Evolutionary conservation across 2,797 vertebrate species (phyloP).

Genomic region (Microctenopoma stevenorrisi): DNA sequence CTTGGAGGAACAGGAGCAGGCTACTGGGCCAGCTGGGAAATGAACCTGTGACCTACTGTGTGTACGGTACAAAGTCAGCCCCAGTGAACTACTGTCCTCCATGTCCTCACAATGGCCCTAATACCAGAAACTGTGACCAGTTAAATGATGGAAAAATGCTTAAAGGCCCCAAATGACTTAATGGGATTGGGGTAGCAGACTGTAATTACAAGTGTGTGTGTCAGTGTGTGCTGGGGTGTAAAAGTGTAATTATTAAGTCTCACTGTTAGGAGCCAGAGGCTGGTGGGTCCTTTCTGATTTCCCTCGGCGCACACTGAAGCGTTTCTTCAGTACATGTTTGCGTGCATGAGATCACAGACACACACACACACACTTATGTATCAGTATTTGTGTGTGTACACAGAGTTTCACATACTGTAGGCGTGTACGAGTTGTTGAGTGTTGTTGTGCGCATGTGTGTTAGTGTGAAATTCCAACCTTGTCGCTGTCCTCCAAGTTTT

Average conservation of each 20-base stretch:
- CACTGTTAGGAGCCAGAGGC: constrained; percentile 65
- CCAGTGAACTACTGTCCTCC: constrained; percentile 61
- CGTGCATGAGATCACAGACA: constrained; percentile 2
- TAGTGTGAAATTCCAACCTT: constrained; percentile 17
- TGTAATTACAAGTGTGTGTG: constrained; percentile 73
- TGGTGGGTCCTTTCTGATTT: constrained; percentile 77
- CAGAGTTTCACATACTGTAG: constrained; percentile 1
- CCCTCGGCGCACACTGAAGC: constrained; percentile 67
- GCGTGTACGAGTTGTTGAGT: neutral
- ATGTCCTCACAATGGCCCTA: constrained; percentile 61
- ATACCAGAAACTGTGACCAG: constrained; percentile 67
- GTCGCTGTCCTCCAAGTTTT: constrained; percentile 22
- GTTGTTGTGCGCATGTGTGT: constrained; percentile 9
- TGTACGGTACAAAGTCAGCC: constrained; percentile 47
- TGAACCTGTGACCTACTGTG: constrained; percentile 63
- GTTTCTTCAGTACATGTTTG: constrained; percentile 46
- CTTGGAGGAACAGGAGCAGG: constrained; percentile 42
- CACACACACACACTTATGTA: constrained; percentile 7
- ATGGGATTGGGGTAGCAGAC: constrained; percentile 71
- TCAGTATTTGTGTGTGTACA: constrained; percentile 1
- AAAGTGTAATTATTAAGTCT: constrained; percentile 79
- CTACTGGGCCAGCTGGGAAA: constrained; percentile 54
- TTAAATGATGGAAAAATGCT: constrained; percentile 80
- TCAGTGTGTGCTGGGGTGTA: constrained; percentile 52
- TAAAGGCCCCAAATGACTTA: constrained; percentile 72